Percentiles rank a stretch among this genome's conserved stretches.
Conservation (phyloP, 2,888 invertebrate species). For the Belgica antarctica region DNA sequence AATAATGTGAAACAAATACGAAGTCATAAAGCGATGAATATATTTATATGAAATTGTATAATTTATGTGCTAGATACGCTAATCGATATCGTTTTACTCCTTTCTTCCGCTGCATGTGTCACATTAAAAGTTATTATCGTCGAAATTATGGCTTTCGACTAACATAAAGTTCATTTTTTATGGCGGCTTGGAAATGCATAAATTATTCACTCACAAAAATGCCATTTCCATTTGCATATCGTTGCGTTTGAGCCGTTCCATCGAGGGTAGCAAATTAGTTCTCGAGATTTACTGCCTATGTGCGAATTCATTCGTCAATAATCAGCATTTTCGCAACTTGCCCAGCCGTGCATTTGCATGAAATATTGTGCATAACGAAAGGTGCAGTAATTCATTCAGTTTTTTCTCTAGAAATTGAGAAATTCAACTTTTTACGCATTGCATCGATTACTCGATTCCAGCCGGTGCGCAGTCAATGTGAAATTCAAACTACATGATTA, state of each 20-base stretch:
- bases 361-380: conserved; percentile 29
- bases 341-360: neutral
- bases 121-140: conserved; percentile 41
- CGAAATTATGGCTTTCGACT: conserved; percentile 28
- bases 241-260: neutral
- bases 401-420: neutral
- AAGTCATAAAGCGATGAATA: neutral
- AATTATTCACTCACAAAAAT: conserved; percentile 1
- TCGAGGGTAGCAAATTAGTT: neutral
- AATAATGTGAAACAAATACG: neutral
- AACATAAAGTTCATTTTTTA: conserved; percentile 41
- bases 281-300: neutral
- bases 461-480: neutral
- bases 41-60: neutral
- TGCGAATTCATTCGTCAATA: neutral
- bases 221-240: neutral
- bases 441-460: neutral
- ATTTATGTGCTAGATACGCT: neutral
- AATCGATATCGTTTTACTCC: conserved; percentile 25
- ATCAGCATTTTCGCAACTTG: neutral
- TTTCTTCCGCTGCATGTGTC: conserved; percentile 29
- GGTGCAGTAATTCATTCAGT: conserved; percentile 34
- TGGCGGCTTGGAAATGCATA: neutral
- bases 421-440: neutral
- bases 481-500: neutral